Percentiles rank a stretch among this genome's conserved stretches.
These are phyloP conservation scores for Drosophila testacea DNA, from an alignment of 2,888 invertebrate genomes.

Conservation along the genomic window DNA sequence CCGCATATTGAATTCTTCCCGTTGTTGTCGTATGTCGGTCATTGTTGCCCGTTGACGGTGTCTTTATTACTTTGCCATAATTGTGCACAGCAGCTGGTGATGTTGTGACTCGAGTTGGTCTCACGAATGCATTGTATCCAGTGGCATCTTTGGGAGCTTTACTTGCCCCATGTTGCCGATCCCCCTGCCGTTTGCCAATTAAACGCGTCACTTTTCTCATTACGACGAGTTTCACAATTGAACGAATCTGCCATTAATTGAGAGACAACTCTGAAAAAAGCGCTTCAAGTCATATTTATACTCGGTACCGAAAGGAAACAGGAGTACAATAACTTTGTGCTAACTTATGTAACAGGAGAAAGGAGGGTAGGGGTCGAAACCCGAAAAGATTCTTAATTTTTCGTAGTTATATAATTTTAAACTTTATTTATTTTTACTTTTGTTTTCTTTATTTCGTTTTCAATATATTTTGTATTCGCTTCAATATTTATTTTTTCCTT, in stretches of 20 bases:
- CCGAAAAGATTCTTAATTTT: no score
- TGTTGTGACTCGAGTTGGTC: constrained; percentile 37
- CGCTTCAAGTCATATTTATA: constrained; percentile 15
- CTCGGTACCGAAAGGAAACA: not conserved
- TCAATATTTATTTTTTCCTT: not conserved
- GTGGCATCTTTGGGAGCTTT: constrained; percentile 64
- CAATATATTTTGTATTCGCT: not conserved
- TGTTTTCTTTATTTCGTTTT: no score
- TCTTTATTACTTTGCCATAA: constrained; percentile 59
- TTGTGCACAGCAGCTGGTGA: constrained; percentile 69
- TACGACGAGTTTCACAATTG: constrained; percentile 55
- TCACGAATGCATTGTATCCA: constrained; percentile 60
- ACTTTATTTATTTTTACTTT: no score
- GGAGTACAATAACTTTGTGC: not conserved
- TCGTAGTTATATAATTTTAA: no score
- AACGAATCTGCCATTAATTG: constrained; percentile 60
- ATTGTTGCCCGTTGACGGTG: constrained; percentile 29
- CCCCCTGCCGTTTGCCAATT: constrained; percentile 67
- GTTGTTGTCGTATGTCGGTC: constrained; percentile 36
- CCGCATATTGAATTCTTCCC: constrained; percentile 80
- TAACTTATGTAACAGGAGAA: not conserved
- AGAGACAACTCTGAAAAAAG: constrained; percentile 13
- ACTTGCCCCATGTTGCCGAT: constrained; percentile 32
- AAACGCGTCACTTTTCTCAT: constrained; percentile 81
- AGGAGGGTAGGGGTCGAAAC: not conserved